Percentiles rank a stretch among this genome's conserved stretches.
These are phyloP conservation scores for Lasioglossum marginatum DNA, from an alignment of 2,888 invertebrate genomes.

Conservation along the genomic window DNA sequence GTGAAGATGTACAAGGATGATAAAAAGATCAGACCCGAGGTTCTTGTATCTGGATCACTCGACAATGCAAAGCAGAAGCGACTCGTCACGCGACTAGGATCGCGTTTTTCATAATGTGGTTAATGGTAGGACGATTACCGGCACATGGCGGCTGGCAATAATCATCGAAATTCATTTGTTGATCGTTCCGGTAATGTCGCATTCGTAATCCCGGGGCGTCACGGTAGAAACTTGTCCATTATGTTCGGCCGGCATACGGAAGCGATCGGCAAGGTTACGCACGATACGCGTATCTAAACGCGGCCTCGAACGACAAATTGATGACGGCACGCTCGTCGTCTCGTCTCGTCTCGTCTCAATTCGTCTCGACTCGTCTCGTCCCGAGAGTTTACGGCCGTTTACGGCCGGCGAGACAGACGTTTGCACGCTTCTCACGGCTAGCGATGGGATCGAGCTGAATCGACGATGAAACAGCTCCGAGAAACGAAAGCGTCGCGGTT, in stretches of 20 bases:
- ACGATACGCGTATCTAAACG: constrained; percentile 55
- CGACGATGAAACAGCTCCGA: neutral
- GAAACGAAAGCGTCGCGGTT: neutral
- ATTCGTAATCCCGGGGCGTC: constrained; percentile 46
- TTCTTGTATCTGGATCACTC: neutral
- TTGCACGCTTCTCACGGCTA: constrained; percentile 20
- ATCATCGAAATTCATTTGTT: constrained; percentile 10
- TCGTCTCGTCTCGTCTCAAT: constrained; percentile 20
- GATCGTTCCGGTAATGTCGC: constrained; percentile 13
- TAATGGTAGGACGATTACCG: neutral
- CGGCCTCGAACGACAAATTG: constrained; percentile 62
- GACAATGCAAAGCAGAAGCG: neutral
- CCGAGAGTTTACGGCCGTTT: constrained; percentile 58
- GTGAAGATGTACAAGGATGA: too few species aligned
- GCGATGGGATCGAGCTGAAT: constrained; percentile 25
- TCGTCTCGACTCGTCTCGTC: constrained; percentile 37
- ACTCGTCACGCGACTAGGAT: neutral
- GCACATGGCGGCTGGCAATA: neutral
- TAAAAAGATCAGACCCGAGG: neutral
- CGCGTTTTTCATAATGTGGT: neutral
- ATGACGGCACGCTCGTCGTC: constrained; percentile 51
- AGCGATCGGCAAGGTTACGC: constrained; percentile 58
- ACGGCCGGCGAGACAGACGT: constrained; percentile 18
- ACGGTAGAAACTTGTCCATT: constrained; percentile 45
- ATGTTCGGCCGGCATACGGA: constrained; percentile 55